phyloP scores from a whole-genome alignment of 2,797 vertebrate species.

The Falco berigora region DNA sequence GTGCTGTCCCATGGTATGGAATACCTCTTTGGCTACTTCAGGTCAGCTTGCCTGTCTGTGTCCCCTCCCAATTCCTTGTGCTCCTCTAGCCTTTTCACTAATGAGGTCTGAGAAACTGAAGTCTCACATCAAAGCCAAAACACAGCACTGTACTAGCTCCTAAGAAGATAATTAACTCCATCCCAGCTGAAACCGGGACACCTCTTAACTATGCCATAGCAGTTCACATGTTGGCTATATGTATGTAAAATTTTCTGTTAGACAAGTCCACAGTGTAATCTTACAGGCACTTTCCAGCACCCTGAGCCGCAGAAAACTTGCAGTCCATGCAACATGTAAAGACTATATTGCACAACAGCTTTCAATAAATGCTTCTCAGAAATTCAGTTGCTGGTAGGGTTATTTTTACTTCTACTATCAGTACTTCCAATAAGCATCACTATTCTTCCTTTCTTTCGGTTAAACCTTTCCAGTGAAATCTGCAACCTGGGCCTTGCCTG shows the following conservation, averaged over 20 bases:
- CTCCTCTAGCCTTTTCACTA: too few species aligned
- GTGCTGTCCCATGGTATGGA: too few species aligned
- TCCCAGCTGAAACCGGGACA: too few species aligned
- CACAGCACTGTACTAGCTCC: too few species aligned
- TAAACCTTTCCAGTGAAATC: background rate
- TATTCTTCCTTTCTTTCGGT: background rate
- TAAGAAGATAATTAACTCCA: too few species aligned
- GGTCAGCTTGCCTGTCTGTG: too few species aligned
- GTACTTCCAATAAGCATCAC: background rate
- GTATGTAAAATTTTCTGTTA: too few species aligned
- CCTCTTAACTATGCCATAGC: background rate
- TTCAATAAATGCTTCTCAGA: background rate
- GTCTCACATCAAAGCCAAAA: too few species aligned
- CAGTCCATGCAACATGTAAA: background rate
- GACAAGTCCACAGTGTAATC: background rate
- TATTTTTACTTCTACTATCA: background rate
- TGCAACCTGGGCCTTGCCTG: background rate
- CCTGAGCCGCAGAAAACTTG: background rate
- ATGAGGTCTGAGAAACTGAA: too few species aligned
- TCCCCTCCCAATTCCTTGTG: too few species aligned
- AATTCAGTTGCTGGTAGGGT: background rate
- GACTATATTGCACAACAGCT: background rate
- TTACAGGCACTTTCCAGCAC: background rate
- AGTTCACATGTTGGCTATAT: background rate
- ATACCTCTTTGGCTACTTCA: too few species aligned